phyloP scores from a whole-genome alignment of 2,888 invertebrate genomes.

The Danaus chrysippus region DNA sequence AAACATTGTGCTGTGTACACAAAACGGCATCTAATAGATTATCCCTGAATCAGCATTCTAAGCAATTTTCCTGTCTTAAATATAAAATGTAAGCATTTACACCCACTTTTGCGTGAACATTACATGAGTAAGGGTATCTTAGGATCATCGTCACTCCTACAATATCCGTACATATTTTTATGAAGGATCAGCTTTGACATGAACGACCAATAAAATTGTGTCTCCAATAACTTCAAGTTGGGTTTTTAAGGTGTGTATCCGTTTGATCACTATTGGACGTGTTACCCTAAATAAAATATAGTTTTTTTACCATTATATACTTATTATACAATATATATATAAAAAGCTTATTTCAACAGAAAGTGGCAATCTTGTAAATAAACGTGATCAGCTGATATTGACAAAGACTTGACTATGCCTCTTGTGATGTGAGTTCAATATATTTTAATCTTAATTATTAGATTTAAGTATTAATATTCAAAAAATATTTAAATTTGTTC shows the following conservation, averaged over 20 bases:
- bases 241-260: slow-evolving; percentile 66
- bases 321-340: too few relatives aligned
- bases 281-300: slow-evolving; percentile 17
- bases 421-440: too few relatives aligned
- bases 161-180: slow-evolving; percentile 73
- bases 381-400: too few relatives aligned
- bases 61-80: slow-evolving; percentile 38
- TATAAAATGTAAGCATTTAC: slow-evolving; percentile 9
- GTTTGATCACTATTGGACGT: slow-evolving; percentile 35
- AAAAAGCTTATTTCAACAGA: too few relatives aligned
- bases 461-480: too few relatives aligned
- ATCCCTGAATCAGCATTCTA: slow-evolving; percentile 51
- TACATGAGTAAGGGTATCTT: slow-evolving; percentile 35
- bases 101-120: slow-evolving; percentile 51
- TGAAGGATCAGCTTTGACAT: slow-evolving; percentile 69
- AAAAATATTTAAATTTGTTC: too few relatives aligned
- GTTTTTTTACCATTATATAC: too few relatives aligned
- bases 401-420: too few relatives aligned
- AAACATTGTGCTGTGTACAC: too few relatives aligned
- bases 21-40: too few relatives aligned
- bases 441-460: too few relatives aligned
- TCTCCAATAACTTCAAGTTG: slow-evolving; percentile 65
- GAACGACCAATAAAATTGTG: slow-evolving; percentile 67
- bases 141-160: slow-evolving; percentile 54
- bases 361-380: too few relatives aligned